These are phyloP conservation scores for Archivesica marissinica DNA, from an alignment of 1,140 invertebrate genomes.

Conservation along the genomic window DNA sequence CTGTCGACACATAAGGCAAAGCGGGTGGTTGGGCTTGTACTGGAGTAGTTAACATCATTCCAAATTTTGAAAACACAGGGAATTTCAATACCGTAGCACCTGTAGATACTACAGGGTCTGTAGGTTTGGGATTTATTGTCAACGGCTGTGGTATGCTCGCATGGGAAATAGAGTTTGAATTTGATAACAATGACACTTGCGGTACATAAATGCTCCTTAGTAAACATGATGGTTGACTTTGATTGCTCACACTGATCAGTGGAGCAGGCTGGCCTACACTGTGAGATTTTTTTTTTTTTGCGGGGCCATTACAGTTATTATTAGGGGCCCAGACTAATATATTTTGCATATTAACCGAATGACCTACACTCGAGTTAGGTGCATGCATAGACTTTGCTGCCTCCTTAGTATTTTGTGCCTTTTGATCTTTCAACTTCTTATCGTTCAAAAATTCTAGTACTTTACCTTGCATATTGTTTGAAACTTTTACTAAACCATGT, in stretches of 20 bases:
- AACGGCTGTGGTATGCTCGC: neutral
- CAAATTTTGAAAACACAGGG: no score
- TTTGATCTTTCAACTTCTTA: no score
- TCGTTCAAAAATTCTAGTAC: no score
- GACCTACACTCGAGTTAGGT: neutral
- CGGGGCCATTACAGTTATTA: no score
- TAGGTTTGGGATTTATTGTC: neutral
- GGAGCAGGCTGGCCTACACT: neutral
- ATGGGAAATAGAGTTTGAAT: neutral
- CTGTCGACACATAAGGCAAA: neutral
- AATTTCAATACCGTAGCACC: no score
- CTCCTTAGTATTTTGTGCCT: neutral
- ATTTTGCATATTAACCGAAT: no score
- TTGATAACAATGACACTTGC: neutral
- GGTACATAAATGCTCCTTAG: neutral
- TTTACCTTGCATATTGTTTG: no score
- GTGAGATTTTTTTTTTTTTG: neutral
- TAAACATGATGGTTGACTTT: neutral
- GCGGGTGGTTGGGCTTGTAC: neutral
- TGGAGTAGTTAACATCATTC: neutral
- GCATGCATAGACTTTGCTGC: neutral
- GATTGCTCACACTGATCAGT: neutral
- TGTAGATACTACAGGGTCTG: no score
- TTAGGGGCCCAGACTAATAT: no score
- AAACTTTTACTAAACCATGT: no score